These are phyloP conservation scores for Antheraea mylitta DNA, from an alignment of 1,140 invertebrate species.

Conservation along the genomic window DNA sequence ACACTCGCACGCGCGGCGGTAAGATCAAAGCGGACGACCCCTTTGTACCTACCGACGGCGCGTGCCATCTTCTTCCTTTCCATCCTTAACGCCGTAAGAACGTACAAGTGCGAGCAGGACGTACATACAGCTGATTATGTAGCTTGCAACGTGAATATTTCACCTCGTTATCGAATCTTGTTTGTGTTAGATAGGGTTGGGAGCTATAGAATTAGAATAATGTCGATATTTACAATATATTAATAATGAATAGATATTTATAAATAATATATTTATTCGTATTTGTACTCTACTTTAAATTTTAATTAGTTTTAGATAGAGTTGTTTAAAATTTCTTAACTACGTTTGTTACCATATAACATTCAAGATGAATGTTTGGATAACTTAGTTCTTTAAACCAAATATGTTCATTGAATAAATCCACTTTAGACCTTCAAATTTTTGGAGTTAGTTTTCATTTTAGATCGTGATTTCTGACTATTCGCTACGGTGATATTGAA, in stretches of 20 bases:
- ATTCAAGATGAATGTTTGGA: too few relatives aligned
- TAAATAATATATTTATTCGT: too few relatives aligned
- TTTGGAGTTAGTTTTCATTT: too few relatives aligned
- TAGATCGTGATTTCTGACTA: too few relatives aligned
- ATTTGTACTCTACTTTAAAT: too few relatives aligned
- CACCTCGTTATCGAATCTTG: constrained; percentile 78
- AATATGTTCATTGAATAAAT: too few relatives aligned
- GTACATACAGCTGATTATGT: constrained; percentile 57
- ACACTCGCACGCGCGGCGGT: constrained; percentile 69
- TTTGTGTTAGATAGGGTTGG: constrained; percentile 76
- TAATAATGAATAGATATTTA: neutral
- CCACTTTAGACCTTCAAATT: too few relatives aligned
- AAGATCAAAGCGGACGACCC: constrained; percentile 74
- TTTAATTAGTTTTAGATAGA: too few relatives aligned
- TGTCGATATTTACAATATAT: constrained; percentile 18
- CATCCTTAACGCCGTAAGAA: constrained; percentile 37
- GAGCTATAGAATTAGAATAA: constrained; percentile 41
- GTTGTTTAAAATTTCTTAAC: too few relatives aligned
- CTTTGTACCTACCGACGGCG: constrained; percentile 70
- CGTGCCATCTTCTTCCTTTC: constrained; percentile 71
- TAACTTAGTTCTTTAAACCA: too few relatives aligned
- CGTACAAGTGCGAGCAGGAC: constrained; percentile 52
- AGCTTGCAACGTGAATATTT: constrained; percentile 76
- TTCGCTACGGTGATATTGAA: too few relatives aligned
- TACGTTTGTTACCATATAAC: too few relatives aligned